Base-by-base conservation (phyloP, 2,797 vertebrate genomes). In the Leucoraja ocellata region DNA sequence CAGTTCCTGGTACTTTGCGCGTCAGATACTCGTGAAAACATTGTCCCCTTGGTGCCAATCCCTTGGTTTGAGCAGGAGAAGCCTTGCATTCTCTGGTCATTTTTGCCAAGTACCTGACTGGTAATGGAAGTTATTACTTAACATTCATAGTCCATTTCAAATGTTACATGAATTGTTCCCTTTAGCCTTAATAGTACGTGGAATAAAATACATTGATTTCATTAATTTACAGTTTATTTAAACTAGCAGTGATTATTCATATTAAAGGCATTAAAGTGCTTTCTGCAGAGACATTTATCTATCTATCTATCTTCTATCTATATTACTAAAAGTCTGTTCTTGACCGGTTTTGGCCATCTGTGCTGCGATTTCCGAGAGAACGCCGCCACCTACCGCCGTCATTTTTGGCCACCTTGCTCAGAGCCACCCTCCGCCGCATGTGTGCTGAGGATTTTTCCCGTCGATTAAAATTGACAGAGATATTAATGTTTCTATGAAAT, bases 181-280 rank as follows among this genome's bases (percentile, higher is more conserved):
- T 10, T 68, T 25, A 36, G n/a, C n/a, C 1, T 90, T 90, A 90
- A 71, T 90, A 39, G 86, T 71, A 90, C 39, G 86, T 91, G 86
- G 86, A 91, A 91, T 23, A 39, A 10, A 91, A 71, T 91, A 91
- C 28, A 16, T 71, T 91, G 81, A 84, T 84, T 58, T 84, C 23
- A 28, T 84, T 28, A 84, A 84, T 71, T 91, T 71, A 68, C 18
- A 8, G 32, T 32, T 11, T 68, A 21, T 71, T 71, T 91, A 91
- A 91, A 36, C 86, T 88, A 71, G 36, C 63, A 6, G 86, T 91
- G 65, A 91, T 91, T 91, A 91, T 91, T 91, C 86, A 91, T 91
- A 91, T 68, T 91, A 91, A 39, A 23, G 65, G 86, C 63, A 71
- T 91, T 91, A 39, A 91, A 91, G 86, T 71, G 14, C 18, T 71